Base-by-base conservation (phyloP, 2,888 invertebrate genomes). In the Leptodirus hochenwartii region DNA sequence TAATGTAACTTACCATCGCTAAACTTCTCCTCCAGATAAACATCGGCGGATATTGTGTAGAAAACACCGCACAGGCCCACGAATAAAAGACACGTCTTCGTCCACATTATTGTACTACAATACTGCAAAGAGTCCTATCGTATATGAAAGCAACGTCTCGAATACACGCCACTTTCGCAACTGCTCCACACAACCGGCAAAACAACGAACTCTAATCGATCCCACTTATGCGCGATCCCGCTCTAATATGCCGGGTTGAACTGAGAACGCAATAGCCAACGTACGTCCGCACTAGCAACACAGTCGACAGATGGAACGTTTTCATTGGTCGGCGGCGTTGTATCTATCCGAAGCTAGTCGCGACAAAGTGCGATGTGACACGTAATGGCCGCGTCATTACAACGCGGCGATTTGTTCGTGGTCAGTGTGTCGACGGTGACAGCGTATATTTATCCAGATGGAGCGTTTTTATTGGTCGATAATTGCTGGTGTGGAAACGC, bases 1-100 rank as follows among this genome's bases (percentile, higher is more conserved):
- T 22, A 15, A 17, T 22, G 8, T 3, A 11, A 64, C 76, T 70
- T 61, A 84, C 84, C 79, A 58, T 81, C 79, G 25, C 56, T 55
- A 58, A 85, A 85, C 46, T 71, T 78, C 50, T 85, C 85, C 49
- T 84, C 76, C 43, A 75, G 71, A 58, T 62, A 75, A 40, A 81
- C 66, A 48, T 79, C 71, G 46, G 74, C 75, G 46, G 62, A 62
- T 8, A 33, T 35, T 15, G 36, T 15, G 25, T 32, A 49, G 42
- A 46, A 39, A 40, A 37, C 48, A 37, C 33, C 25, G 5, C 37
- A 56, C 53, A 66, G 58, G 55, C 66, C 62, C 51, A 67, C 51
- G 43, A 64, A 52, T 53, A 69, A 51, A 45, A 61, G 40, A 39
- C 41, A 47, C 30, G 39, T 37, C 42, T 45, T 48, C 53, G 51